Base-by-base conservation (phyloP, 2,113 vertebrate species). In the Vombatus ursinus region DNA sequence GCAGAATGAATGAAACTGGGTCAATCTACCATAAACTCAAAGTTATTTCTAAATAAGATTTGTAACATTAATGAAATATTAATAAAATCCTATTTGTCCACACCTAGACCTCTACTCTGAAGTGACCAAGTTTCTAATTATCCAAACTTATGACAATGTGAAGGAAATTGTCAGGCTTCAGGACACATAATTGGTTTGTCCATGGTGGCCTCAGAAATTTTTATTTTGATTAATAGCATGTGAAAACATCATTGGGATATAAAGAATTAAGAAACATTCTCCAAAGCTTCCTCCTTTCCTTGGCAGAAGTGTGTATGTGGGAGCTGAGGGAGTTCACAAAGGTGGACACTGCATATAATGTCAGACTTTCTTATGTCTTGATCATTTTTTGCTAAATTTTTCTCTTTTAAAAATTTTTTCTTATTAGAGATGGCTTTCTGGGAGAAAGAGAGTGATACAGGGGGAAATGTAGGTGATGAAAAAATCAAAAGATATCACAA, bases 161-260 rank as follows among this genome's bases (percentile, higher is more conserved):
- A 95, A 48, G 25, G 51, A 96, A 96, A 95, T 0, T 96, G 92
- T 96, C 47, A 96, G 53, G 50, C 25, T 95, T 96, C 57, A 94
- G 93, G 92, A 94, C 92, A 24, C 26, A 89, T 92, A 92, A 1
- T 3, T 90, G 49, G 52, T 92, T 97, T 96, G 47, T 68, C 77
- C 52, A 93, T 50, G 61, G 92, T 68, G 91, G 53, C 92, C 52
- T 93, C 44, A 89, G 53, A 44, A 48, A 96, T 94, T 97, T 95
- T 95, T 50, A 96, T 94, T 95, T 97, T 96, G 90, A 94, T 94
- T 90, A 84, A 92, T 90, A n/a, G 54, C 52, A 96, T 90, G 53
- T 95, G 93, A 94, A 94, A 95, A 19, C 53, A 93, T 89, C 7
- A 3, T 48, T 93, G 53, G 54, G 92, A 95, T 54, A 77, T 50